Evolutionary conservation across 2,113 vertebrate species (phyloP).

Genomic region (Dipodomys ordii): DNA sequence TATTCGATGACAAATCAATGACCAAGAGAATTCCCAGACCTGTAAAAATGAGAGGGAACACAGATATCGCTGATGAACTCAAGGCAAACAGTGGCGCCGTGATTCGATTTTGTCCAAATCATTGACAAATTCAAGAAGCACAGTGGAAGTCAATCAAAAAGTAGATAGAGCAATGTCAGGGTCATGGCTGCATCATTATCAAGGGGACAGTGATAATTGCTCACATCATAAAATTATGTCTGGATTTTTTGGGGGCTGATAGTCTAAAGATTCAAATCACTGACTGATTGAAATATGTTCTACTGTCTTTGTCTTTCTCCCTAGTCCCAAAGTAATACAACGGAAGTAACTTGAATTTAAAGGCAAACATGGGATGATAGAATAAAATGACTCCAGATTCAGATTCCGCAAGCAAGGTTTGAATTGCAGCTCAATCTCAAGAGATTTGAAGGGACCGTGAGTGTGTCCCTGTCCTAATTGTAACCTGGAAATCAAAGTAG

Average conservation of each 20-base stretch:
- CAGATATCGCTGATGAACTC: not conserved
- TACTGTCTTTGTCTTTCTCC: not conserved
- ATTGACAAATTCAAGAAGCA: not conserved
- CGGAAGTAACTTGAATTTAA: not conserved
- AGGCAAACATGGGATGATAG: not conserved
- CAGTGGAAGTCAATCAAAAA: not conserved
- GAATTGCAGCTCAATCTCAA: not conserved
- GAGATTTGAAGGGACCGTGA: too few relatives aligned
- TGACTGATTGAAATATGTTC: not conserved
- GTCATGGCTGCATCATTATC: not conserved
- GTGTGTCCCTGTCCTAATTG: not conserved
- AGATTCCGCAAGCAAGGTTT: fast-evolving
- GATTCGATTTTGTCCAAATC: not conserved
- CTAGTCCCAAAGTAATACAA: not conserved
- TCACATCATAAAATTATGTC: not conserved
- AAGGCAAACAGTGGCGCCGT: not conserved
- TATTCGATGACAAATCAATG: fast-evolving
- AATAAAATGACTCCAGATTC: not conserved
- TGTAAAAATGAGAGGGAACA: not conserved
- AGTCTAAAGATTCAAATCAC: not conserved
- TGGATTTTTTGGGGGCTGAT: not conserved
- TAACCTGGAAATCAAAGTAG: not conserved
- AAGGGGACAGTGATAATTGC: not conserved
- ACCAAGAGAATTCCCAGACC: not conserved
- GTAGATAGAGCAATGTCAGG: not conserved